These are phyloP conservation scores for Panthera uncia DNA, from an alignment of 2,113 vertebrate genomes.

Conservation along the genomic window DNA sequence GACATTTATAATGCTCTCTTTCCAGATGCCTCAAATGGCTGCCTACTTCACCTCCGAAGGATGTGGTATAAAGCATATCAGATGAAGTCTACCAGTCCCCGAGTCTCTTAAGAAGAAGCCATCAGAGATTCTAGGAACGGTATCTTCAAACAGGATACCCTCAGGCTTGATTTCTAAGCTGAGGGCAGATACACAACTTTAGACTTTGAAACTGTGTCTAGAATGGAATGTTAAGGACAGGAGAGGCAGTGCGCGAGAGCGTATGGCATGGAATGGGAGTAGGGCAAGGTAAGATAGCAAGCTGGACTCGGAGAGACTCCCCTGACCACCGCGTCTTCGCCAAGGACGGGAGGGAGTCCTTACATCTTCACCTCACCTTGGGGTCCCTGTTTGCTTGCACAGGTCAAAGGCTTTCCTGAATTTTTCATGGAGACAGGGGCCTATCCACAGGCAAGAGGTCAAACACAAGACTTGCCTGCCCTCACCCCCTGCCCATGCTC, in stretches of 20 bases:
- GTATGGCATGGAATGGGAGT: neutral
- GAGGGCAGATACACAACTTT: slow-evolving; percentile 46
- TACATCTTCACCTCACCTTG: no score
- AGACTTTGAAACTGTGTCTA: slow-evolving; percentile 59
- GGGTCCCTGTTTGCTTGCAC: neutral
- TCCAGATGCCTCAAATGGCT: neutral
- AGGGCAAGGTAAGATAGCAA: neutral
- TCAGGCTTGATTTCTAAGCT: slow-evolving; percentile 70
- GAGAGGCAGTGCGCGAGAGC: neutral
- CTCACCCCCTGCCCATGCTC: neutral
- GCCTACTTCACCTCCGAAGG: neutral
- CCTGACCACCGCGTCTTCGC: neutral
- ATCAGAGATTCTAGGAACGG: slow-evolving; percentile 33
- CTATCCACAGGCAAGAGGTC: neutral
- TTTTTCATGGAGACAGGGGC: neutral
- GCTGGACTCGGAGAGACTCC: neutral
- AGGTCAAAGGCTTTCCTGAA: neutral
- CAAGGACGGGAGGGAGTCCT: neutral
- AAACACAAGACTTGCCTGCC: neutral
- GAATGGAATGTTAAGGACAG: neutral
- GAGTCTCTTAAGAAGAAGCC: slow-evolving; percentile 60
- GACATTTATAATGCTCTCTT: neutral
- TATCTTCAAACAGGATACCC: slow-evolving; percentile 68
- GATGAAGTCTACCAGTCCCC: slow-evolving; percentile 26
- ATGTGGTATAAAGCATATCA: slow-evolving; percentile 3